phyloP scores from a whole-genome alignment of 2,113 vertebrate genomes.

The Ctenodactylus gundi region DNA sequence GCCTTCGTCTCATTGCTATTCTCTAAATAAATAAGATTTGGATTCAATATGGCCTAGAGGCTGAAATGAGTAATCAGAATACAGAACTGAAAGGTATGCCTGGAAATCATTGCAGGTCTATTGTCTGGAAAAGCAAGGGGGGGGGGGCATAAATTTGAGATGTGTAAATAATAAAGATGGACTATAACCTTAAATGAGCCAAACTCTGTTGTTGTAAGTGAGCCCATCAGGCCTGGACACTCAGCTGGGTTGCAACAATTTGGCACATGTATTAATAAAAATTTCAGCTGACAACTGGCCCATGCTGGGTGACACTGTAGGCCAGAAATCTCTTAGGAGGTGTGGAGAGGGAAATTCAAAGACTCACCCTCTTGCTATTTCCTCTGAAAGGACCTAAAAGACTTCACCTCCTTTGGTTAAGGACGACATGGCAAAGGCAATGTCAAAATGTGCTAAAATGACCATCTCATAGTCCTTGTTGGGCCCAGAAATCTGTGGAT shows the following conservation, averaged over 20 bases:
- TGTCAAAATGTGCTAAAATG: not conserved
- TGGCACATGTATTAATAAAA: slow-evolving; percentile 30
- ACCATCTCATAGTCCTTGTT: not conserved
- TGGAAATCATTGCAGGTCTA: slow-evolving; percentile 15
- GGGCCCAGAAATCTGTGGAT: not conserved
- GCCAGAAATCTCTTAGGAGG: not conserved
- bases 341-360: not conserved
- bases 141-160: not conserved
- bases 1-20: not conserved
- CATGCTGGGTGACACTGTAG: slow-evolving; percentile 18
- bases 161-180: slow-evolving; percentile 30
- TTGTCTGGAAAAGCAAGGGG: not conserved
- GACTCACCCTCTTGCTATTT: not conserved
- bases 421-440: not conserved
- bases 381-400: not conserved
- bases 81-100: not conserved
- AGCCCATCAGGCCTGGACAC: not conserved
- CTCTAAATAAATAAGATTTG: not conserved
- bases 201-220: slow-evolving; percentile 29
- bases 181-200: slow-evolving; percentile 21
- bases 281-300: not conserved
- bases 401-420: not conserved
- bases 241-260: slow-evolving; percentile 37
- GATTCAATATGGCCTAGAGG: not conserved
- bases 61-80: not conserved